phyloP scores from a whole-genome alignment of 1,140 invertebrate genomes.

The Scylla paramamosain region DNA sequence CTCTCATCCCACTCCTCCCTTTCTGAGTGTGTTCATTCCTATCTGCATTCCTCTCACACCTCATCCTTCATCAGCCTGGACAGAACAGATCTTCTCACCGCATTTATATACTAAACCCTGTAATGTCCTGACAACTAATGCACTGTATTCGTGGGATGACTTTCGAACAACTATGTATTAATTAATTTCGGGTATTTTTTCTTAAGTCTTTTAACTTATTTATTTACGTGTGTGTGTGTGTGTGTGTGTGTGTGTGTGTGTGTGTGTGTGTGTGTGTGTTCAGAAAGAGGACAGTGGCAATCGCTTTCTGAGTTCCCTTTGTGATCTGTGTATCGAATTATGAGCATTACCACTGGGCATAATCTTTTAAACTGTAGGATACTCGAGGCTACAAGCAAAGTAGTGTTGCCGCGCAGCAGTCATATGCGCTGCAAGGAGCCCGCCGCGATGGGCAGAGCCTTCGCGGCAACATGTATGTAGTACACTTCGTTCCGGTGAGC shows the following conservation, averaged over 20 bases:
- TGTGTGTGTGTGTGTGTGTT: not conserved
- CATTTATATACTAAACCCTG: not conserved
- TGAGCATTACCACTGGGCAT: constrained; percentile 20
- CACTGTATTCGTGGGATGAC: not conserved
- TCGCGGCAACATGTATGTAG: not conserved
- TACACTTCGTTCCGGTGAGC: not conserved
- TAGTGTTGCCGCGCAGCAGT: not conserved
- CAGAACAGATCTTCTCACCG: not conserved
- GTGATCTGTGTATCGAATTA: not conserved
- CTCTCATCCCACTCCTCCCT: not conserved
- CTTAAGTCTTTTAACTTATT: not conserved
- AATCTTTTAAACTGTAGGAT: not conserved
- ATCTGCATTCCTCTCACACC: too few species aligned
- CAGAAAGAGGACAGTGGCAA: not conserved
- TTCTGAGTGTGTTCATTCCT: not conserved
- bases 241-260: constrained; percentile 17
- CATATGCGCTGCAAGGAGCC: not conserved
- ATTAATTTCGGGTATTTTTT: not conserved
- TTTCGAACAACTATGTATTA: not conserved
- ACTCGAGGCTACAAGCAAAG: not conserved
- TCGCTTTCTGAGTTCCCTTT: not conserved
- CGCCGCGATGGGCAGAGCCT: not conserved
- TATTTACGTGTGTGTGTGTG: not conserved
- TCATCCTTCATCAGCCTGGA: too few species aligned
- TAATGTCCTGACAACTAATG: not conserved